Percentiles rank a stretch among this genome's conserved stretches.
phyloP scores from a whole-genome alignment of 1,140 invertebrate species.

The Belonocnema kinseyi region DNA sequence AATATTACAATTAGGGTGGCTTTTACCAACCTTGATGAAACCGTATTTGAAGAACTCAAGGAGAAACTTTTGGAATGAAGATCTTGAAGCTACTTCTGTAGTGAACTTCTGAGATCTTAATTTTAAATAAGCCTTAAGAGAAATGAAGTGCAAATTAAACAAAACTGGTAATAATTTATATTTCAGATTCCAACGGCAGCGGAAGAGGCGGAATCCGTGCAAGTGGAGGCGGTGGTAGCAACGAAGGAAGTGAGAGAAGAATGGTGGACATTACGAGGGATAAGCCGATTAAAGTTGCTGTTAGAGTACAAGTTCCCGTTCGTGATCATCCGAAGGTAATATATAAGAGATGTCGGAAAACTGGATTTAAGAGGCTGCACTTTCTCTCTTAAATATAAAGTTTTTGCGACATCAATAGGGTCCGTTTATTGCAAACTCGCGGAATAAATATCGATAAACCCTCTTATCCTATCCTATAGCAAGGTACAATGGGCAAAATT shows the following conservation, averaged over 20 bases:
- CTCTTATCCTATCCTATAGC: neutral
- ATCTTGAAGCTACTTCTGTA: no score
- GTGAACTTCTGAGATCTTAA: neutral
- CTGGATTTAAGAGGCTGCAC: neutral
- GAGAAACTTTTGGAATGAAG: no score
- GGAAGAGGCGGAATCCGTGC: constrained; percentile 46
- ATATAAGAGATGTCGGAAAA: constrained; percentile 51
- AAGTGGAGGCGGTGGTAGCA: constrained; percentile 54
- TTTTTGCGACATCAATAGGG: neutral
- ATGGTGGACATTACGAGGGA: constrained; percentile 90
- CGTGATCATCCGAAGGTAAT: constrained; percentile 91
- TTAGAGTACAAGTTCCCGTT: constrained; percentile 89
- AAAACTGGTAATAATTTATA: constrained; percentile 45
- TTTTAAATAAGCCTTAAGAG: neutral
- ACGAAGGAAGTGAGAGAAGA: constrained; percentile 75
- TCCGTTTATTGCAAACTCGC: neutral
- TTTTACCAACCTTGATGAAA: no score
- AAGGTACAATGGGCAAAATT: neutral
- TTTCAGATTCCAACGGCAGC: constrained; percentile 61
- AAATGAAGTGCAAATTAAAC: neutral
- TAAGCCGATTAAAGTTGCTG: constrained; percentile 88
- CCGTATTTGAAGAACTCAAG: no score
- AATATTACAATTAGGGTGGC: no score
- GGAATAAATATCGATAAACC: constrained; percentile 4
- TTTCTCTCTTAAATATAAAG: constrained; percentile 8